These are phyloP conservation scores for Shargacucullia verbasci DNA, from an alignment of 2,888 invertebrate genomes.

Conservation along the genomic window DNA sequence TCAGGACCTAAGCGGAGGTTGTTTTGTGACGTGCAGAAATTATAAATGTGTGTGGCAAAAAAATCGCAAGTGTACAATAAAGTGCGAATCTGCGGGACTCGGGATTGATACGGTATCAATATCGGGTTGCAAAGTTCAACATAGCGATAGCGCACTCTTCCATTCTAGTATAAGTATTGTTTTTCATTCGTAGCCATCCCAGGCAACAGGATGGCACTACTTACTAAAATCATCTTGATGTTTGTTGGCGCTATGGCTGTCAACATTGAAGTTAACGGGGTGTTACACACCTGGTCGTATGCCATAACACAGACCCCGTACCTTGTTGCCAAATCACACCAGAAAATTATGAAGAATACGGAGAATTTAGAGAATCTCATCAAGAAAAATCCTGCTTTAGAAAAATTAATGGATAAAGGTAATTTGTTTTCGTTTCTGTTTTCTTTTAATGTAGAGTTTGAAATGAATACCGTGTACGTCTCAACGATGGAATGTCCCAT, in stretches of 20 bases:
- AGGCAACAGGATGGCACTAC: slow-evolving; percentile 21
- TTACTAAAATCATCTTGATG: neutral
- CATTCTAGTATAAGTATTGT: neutral
- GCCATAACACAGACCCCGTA: neutral
- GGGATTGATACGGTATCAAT: too few relatives aligned
- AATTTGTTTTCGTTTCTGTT: neutral
- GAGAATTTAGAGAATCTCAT: slow-evolving; percentile 16
- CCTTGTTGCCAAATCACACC: neutral
- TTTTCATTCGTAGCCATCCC: slow-evolving; percentile 8
- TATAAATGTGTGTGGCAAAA: too few relatives aligned
- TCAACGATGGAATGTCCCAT: too few relatives aligned
- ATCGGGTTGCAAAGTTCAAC: slow-evolving; percentile 20
- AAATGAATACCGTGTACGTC: too few relatives aligned
- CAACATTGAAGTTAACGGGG: slow-evolving; percentile 1
- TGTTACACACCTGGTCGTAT: slow-evolving; percentile 2
- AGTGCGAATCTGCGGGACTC: too few relatives aligned
- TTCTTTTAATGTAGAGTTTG: too few relatives aligned
- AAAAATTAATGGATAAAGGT: slow-evolving; percentile 43
- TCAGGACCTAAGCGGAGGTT: too few relatives aligned
- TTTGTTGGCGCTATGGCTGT: slow-evolving; percentile 1
- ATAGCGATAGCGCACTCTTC: slow-evolving; percentile 9
- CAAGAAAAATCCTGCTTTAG: slow-evolving; percentile 21
- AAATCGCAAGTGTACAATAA: too few relatives aligned
- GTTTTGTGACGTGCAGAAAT: too few relatives aligned
- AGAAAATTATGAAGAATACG: slow-evolving; percentile 10